These are phyloP conservation scores for Diplosoma virens DNA, from an alignment of 23 tunicate species.

Conservation along the genomic window DNA sequence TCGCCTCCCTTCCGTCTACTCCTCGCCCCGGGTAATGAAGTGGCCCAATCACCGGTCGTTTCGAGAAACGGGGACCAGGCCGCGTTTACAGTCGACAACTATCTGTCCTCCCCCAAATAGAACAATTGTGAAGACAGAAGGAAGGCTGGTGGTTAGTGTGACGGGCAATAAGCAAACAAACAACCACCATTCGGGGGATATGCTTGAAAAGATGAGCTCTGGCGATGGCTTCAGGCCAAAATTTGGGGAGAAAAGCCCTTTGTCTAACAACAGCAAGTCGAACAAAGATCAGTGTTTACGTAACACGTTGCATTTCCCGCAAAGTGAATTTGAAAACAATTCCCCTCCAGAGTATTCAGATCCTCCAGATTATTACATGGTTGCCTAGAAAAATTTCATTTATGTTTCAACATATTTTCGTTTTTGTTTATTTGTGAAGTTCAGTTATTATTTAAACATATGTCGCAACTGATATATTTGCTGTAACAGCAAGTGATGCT, in stretches of 20 bases:
- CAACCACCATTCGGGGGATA: not conserved
- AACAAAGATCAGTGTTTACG: too few species aligned
- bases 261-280: not conserved
- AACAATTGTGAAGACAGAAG: not conserved
- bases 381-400: not conserved
- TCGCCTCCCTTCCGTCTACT: not conserved
- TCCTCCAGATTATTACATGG: not conserved
- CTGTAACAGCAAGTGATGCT: too few species aligned
- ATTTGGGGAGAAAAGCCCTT: too few species aligned
- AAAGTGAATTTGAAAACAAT: not conserved
- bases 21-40: not conserved
- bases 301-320: too few species aligned
- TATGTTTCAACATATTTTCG: not conserved
- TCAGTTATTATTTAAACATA: too few species aligned
- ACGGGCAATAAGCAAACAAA: not conserved
- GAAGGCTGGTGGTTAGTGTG: not conserved
- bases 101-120: conserved; percentile 1
- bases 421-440: too few species aligned
- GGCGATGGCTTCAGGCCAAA: not conserved
- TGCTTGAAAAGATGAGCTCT: not conserved
- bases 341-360: not conserved
- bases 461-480: too few species aligned
- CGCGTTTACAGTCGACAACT: too few species aligned
- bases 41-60: too few species aligned
- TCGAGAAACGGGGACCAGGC: too few species aligned